Evolutionary conservation across 2,888 invertebrate genomes (phyloP).

Genomic region (Hydriomena furcata): DNA sequence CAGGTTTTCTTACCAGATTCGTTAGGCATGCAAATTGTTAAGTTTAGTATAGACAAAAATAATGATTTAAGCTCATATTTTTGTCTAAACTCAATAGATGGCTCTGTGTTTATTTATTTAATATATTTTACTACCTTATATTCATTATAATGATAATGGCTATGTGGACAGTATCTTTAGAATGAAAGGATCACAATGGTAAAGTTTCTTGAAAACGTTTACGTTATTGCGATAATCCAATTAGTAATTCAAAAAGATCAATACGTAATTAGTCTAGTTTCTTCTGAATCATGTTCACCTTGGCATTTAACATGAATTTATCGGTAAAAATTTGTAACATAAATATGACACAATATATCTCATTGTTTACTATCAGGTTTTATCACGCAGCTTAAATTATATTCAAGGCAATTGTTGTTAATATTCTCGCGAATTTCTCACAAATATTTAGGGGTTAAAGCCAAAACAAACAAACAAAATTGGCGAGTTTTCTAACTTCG

Average conservation of each 20-base stretch:
- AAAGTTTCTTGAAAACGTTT: background rate
- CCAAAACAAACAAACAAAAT: constrained; percentile 7
- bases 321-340: constrained; percentile 23
- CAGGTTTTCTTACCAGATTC: no score
- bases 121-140: no score
- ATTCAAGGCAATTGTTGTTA: constrained; percentile 6
- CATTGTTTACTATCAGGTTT: constrained; percentile 21
- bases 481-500: constrained; percentile 9
- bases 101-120: no score
- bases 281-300: constrained; percentile 28
- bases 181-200: no score
- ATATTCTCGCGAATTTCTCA: constrained; percentile 4
- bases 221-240: constrained; percentile 19
- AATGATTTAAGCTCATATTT: no score
- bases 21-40: no score
- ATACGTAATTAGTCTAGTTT: constrained; percentile 28
- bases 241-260: constrained; percentile 25
- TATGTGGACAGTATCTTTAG: no score
- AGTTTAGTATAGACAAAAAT: no score
- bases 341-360: constrained; percentile 31
- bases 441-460: constrained; percentile 17
- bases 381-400: constrained; percentile 6
- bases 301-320: constrained; percentile 36
- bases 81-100: no score
- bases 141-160: no score